Percentiles rank a stretch among this genome's conserved stretches.
Evolutionary conservation across 1,140 invertebrate genomes (phyloP).

Genomic region (Drosophila cardini): DNA sequence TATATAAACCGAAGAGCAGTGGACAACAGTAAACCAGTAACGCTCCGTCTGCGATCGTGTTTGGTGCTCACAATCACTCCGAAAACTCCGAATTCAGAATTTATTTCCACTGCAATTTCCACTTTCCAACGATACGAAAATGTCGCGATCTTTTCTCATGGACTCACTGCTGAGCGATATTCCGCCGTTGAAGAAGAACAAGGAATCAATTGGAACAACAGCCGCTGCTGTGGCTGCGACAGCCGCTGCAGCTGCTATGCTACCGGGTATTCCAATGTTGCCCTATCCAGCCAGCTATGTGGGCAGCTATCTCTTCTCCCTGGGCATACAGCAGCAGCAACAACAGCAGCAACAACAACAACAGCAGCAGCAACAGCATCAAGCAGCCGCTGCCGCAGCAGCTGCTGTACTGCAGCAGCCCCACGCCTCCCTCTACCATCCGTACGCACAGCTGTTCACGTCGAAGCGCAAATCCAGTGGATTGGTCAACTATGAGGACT

Average conservation of each 20-base stretch:
- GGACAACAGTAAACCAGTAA: slow-evolving; percentile 68
- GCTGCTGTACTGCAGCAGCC: slow-evolving; percentile 74
- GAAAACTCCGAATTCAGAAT: background rate
- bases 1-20: slow-evolving; percentile 56
- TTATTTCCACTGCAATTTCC: slow-evolving; percentile 2
- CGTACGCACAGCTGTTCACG: slow-evolving; percentile 71
- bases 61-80: slow-evolving; percentile 36
- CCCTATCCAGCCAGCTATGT: slow-evolving; percentile 87
- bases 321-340: slow-evolving; percentile 86
- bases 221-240: slow-evolving; percentile 78
- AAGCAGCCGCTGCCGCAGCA: slow-evolving; percentile 74
- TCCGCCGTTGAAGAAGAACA: slow-evolving; percentile 85
- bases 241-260: slow-evolving; percentile 81
- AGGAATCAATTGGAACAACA: slow-evolving; percentile 79
- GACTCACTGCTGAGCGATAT: slow-evolving; percentile 90
- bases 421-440: slow-evolving; percentile 69
- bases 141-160: slow-evolving; percentile 91
- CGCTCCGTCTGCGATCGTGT: slow-evolving; percentile 72
- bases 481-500: slow-evolving; percentile 62
- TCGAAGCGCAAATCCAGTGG: slow-evolving; percentile 66
- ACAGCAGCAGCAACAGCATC: slow-evolving; percentile 59
- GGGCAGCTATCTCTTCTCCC: slow-evolving; percentile 87
- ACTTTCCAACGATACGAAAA: slow-evolving; percentile 70
- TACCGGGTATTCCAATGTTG: slow-evolving; percentile 86
- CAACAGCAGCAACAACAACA: slow-evolving; percentile 56